phyloP scores from a whole-genome alignment of 2,797 vertebrate genomes.

The Tarsius wallacei region DNA sequence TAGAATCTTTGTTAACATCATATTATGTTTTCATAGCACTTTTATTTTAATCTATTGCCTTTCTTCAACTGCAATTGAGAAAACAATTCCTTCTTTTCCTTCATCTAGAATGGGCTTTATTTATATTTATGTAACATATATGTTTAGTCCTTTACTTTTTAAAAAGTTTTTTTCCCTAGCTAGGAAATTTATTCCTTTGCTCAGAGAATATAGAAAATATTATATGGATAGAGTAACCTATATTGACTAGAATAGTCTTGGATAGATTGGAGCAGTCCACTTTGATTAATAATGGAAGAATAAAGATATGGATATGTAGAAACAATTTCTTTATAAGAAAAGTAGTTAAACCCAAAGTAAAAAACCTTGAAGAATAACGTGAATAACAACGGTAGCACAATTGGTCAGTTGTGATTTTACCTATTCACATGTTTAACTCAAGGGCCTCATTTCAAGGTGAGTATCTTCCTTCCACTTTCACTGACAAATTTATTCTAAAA shows the following conservation, averaged over 20 bases:
- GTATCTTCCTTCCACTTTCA: not conserved
- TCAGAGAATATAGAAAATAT: not conserved
- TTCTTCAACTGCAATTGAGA: not conserved
- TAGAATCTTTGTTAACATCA: constrained; percentile 33
- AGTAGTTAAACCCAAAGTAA: not conserved
- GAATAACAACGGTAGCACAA: not conserved
- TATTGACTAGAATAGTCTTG: not conserved
- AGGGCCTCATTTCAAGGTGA: not conserved
- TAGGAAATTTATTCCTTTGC: not conserved
- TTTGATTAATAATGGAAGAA: not conserved
- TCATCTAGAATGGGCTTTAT: not conserved
- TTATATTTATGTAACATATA: not conserved
- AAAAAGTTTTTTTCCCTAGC: not conserved
- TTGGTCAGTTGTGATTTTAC: not conserved
- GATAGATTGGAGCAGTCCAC: not conserved
- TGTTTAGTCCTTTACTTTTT: not conserved
- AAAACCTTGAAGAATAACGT: not conserved
- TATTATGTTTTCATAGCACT: not conserved
- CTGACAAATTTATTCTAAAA: not conserved
- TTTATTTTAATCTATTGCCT: constrained; percentile 1
- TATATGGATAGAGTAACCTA: not conserved
- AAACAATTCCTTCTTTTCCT: not conserved
- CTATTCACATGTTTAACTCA: not conserved
- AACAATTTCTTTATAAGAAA: not conserved
- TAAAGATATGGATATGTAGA: not conserved